Conservation (phyloP, 2,888 invertebrate genomes). For the Agriopis marginaria region DNA sequence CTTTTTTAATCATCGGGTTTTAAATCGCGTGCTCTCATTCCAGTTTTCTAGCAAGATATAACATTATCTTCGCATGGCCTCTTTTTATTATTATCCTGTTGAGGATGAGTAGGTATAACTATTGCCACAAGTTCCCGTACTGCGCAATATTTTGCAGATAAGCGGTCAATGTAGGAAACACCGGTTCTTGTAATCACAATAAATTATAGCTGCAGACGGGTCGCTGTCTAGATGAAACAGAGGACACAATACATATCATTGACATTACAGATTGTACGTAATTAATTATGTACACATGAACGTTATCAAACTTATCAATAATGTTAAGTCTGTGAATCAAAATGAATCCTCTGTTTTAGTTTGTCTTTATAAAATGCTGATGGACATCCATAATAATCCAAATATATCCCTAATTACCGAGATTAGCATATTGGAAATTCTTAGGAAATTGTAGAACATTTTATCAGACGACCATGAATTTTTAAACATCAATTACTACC, state of each 20-base stretch:
- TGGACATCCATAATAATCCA: neutral
- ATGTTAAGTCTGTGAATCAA: conserved; percentile 12
- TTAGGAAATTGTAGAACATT: conserved; percentile 17
- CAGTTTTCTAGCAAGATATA: conserved; percentile 17
- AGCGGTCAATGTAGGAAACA: conserved; percentile 73
- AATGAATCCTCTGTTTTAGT: conserved; percentile 16
- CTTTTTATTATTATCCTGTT: conserved; percentile 22
- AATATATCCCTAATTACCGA: neutral
- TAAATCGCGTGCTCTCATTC: conserved; percentile 14
- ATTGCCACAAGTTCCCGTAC: conserved; percentile 46
- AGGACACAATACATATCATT: conserved; percentile 36
- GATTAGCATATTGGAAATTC: conserved; percentile 13
- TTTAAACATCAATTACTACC: conserved; percentile 46
- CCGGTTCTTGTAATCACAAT: conserved; percentile 42
- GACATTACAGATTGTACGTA: conserved; percentile 36
- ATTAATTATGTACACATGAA: conserved; percentile 31
- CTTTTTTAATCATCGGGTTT: conserved; percentile 1
- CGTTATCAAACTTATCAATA: conserved; percentile 28
- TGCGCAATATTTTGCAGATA: conserved; percentile 75
- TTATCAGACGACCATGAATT: conserved; percentile 44
- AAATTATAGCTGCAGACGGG: conserved; percentile 36
- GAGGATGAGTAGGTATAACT: conserved; percentile 28
- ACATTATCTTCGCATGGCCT: conserved; percentile 11
- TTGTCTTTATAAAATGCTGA: neutral
- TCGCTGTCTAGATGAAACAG: conserved; percentile 35